Evolutionary conservation across 2,888 invertebrate genomes (phyloP).

Genomic region (Brachypterus glaber): DNA sequence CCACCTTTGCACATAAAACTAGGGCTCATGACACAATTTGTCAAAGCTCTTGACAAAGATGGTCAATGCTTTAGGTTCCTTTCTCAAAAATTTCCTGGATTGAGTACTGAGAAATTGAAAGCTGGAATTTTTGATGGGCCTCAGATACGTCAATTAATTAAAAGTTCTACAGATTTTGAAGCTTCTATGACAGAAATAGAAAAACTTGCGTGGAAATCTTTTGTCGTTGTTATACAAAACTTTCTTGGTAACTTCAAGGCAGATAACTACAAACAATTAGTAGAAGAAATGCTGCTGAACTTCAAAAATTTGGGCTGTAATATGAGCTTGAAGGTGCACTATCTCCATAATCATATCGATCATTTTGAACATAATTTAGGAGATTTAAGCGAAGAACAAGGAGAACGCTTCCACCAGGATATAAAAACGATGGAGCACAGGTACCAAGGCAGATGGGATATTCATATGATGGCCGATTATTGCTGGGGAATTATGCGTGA

Average conservation of each 20-base stretch:
- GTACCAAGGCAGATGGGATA: slow-evolving; percentile 29
- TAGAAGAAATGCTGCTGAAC: slow-evolving; percentile 1
- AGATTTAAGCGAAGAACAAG: slow-evolving; percentile 31
- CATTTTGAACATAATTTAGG: slow-evolving; percentile 34
- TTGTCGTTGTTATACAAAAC: slow-evolving; percentile 2
- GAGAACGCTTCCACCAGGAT: slow-evolving; percentile 36
- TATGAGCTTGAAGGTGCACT: slow-evolving; percentile 33
- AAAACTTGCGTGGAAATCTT: slow-evolving; percentile 6
- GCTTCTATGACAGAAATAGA: slow-evolving; percentile 2
- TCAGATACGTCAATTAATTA: slow-evolving; percentile 15
- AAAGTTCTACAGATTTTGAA: slow-evolving; percentile 4
- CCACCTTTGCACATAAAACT: slow-evolving; percentile 25
- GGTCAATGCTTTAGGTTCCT: slow-evolving; percentile 16
- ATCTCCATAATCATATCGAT: slow-evolving; percentile 31
- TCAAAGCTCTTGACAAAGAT: slow-evolving; percentile 19
- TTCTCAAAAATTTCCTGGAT: slow-evolving; percentile 16
- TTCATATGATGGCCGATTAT: slow-evolving; percentile 33
- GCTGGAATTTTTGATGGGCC: slow-evolving; percentile 19
- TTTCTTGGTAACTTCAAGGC: slow-evolving; percentile 12
- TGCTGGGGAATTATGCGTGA: slow-evolving; percentile 13
- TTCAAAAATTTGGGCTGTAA: slow-evolving; percentile 20
- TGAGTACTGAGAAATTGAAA: slow-evolving; percentile 20
- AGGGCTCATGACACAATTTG: slow-evolving; percentile 24
- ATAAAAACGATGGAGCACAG: slow-evolving; percentile 28
- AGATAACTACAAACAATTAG: slow-evolving; percentile 8